phyloP scores from a whole-genome alignment of 2,797 vertebrate genomes.

The Heterohyrax brucei region DNA sequence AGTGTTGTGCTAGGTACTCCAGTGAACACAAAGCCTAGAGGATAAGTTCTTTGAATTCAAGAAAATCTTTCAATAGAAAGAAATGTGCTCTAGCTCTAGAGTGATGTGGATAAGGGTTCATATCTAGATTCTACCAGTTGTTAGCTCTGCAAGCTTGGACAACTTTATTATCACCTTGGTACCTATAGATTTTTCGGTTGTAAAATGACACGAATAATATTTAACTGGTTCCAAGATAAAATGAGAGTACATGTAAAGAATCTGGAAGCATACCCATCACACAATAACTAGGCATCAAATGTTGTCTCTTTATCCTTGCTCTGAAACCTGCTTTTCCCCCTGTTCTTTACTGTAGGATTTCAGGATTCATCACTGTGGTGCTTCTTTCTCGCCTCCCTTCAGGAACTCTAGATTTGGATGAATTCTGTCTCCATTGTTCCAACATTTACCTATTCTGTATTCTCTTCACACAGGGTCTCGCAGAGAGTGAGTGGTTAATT shows the following conservation, averaged over 20 bases:
- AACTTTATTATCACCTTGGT: not conserved
- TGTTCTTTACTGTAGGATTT: not conserved
- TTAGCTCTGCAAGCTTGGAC: not conserved
- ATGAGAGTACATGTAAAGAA: not conserved
- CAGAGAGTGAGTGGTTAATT: not conserved
- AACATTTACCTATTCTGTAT: not conserved
- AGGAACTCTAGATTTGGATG: not conserved
- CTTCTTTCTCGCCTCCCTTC: not conserved
- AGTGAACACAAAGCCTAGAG: not conserved
- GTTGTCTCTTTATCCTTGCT: not conserved
- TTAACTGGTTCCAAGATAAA: constrained; percentile 22
- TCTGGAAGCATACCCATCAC: not conserved
- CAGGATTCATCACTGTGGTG: not conserved
- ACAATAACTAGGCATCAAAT: not conserved
- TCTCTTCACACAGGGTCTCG: not conserved
- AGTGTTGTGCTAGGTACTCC: not conserved
- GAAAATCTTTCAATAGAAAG: not conserved
- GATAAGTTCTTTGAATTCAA: not conserved
- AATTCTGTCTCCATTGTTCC: not conserved
- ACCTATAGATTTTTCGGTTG: not conserved
- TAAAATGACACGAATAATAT: not conserved
- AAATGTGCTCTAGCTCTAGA: not conserved
- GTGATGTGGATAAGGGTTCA: not conserved
- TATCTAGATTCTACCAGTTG: not conserved
- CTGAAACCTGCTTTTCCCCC: not conserved